phyloP scores from a whole-genome alignment of 2,888 invertebrate species.

The Tinea pellionella region DNA sequence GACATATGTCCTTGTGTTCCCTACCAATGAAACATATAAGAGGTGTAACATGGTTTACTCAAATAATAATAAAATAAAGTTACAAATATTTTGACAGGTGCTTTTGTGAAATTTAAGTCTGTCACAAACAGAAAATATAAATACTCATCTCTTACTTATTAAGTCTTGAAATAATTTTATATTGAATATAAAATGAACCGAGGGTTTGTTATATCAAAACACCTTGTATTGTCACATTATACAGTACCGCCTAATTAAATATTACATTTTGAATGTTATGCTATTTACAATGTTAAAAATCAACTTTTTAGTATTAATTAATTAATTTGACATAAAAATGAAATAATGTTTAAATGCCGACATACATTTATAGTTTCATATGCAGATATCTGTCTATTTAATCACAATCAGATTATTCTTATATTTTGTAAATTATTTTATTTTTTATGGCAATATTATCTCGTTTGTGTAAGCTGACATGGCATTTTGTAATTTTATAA shows the following conservation, averaged over 20 bases:
- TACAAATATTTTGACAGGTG: not conserved
- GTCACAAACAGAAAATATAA: not conserved
- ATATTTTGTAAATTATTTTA: too few relatives aligned
- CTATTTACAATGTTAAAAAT: too few relatives aligned
- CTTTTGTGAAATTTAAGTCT: not conserved
- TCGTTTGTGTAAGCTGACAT: not conserved
- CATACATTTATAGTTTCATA: too few relatives aligned
- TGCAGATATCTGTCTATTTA: too few relatives aligned
- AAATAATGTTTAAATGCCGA: too few relatives aligned
- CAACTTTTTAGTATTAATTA: too few relatives aligned
- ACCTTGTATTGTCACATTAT: too few relatives aligned
- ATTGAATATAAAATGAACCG: too few relatives aligned
- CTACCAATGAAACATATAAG: not conserved
- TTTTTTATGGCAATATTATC: not conserved
- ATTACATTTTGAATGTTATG: too few relatives aligned
- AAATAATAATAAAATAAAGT: not conserved
- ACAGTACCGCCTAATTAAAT: not conserved
- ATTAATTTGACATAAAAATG: too few relatives aligned
- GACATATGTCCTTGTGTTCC: constrained; percentile 26
- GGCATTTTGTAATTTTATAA: not conserved
- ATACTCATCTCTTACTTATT: not conserved
- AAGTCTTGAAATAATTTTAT: not conserved
- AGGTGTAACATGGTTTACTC: not conserved
- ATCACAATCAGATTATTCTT: too few relatives aligned
- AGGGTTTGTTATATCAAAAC: too few relatives aligned